These are phyloP conservation scores for Tenthredo amoena DNA, from an alignment of 2,888 invertebrate species.

Conservation along the genomic window DNA sequence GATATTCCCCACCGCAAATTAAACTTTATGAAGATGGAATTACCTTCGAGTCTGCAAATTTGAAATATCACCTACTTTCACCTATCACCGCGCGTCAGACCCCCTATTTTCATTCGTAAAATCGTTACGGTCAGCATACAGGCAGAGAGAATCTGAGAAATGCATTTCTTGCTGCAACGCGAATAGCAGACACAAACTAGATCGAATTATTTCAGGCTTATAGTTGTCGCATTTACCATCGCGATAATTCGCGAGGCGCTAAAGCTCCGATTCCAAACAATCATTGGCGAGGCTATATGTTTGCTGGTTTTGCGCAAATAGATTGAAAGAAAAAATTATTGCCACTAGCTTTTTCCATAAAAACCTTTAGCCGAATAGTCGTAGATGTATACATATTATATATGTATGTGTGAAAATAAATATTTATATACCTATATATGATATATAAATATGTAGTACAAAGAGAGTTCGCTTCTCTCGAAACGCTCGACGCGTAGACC, in stretches of 20 bases:
- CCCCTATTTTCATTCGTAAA: not conserved
- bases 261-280: not conserved
- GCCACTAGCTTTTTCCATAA: not conserved
- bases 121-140: not conserved
- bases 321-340: not conserved
- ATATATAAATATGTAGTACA: not conserved
- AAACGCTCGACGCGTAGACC: conserved; percentile 26
- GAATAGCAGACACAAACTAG: not conserved
- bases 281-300: no score
- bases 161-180: not conserved
- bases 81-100: not conserved
- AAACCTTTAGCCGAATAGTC: not conserved
- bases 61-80: not conserved
- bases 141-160: conserved; percentile 5
- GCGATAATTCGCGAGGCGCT: not conserved
- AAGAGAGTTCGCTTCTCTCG: conserved; percentile 24
- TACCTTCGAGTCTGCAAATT: conserved; percentile 18
- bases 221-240: not conserved
- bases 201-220: not conserved
- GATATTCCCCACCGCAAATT: conserved; percentile 22
- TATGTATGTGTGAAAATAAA: not conserved
- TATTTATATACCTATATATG: not conserved
- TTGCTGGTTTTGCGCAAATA: not conserved
- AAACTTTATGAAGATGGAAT: conserved; percentile 41
- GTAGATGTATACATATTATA: not conserved